A percentile compares a stretch with the other conserved stretches of the same genome.
These are phyloP conservation scores for Amphimallon solstitiale DNA, from an alignment of 2,888 invertebrate genomes.

Conservation along the genomic window DNA sequence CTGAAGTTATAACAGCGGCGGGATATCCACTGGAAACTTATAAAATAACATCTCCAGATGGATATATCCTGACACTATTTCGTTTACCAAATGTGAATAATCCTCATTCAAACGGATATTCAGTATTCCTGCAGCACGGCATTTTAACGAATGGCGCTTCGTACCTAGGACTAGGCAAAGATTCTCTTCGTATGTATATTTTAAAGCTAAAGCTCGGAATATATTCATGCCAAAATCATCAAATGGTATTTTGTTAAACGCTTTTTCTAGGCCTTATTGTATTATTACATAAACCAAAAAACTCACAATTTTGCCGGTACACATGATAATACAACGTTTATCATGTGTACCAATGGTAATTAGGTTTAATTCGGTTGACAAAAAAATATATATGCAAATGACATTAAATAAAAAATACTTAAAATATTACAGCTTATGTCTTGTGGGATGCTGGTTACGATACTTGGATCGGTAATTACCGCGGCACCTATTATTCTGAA, in stretches of 20 bases:
- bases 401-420: not conserved
- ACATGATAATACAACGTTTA: too few relatives aligned
- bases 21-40: slow-evolving; percentile 63
- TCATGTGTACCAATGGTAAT: too few relatives aligned
- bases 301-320: too few relatives aligned
- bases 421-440: slow-evolving; percentile 54
- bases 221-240: not conserved
- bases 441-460: slow-evolving; percentile 68
- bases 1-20: slow-evolving; percentile 61
- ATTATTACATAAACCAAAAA: too few relatives aligned
- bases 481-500: slow-evolving; percentile 58
- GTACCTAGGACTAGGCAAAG: slow-evolving; percentile 55
- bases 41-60: slow-evolving; percentile 64
- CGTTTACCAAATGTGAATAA: slow-evolving; percentile 57
- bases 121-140: slow-evolving; percentile 59
- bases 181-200: slow-evolving; percentile 56
- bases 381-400: too few relatives aligned
- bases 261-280: too few relatives aligned
- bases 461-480: slow-evolving; percentile 67
- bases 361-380: too few relatives aligned
- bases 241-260: too few relatives aligned
- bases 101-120: slow-evolving; percentile 50
- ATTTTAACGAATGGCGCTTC: slow-evolving; percentile 55
- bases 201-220: not conserved
- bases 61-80: slow-evolving; percentile 63